Evolutionary conservation across 2,113 vertebrate genomes (phyloP).

Genomic region (Danionella cerebrum): DNA sequence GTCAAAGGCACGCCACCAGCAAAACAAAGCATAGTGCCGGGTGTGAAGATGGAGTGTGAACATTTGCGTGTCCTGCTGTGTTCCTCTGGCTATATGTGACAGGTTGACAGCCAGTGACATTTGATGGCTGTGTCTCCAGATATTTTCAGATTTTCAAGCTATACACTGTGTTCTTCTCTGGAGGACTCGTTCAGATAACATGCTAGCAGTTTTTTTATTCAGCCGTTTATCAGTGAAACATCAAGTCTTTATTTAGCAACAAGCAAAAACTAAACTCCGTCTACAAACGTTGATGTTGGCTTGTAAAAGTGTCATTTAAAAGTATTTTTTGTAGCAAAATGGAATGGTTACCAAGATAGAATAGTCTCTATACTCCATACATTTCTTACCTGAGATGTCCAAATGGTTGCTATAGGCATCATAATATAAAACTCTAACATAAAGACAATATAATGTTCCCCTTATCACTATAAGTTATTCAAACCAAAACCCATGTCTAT

Average conservation of each 20-base stretch:
- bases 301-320: no score
- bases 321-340: no score
- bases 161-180: slow-evolving; percentile 14
- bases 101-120: slow-evolving; percentile 52
- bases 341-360: no score
- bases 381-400: no score
- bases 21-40: slow-evolving; percentile 53
- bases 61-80: slow-evolving; percentile 26
- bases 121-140: slow-evolving; percentile 53
- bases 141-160: slow-evolving; percentile 45
- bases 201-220: background rate
- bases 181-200: background rate
- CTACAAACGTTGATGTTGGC: no score
- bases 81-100: slow-evolving; percentile 43
- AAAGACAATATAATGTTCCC: no score
- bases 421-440: no score
- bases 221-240: background rate
- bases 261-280: no score
- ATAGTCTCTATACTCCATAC: no score
- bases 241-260: background rate
- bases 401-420: no score
- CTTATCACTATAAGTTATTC: no score
- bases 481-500: no score
- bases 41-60: slow-evolving; percentile 28
- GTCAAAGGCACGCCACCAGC: slow-evolving; percentile 43